phyloP scores from a whole-genome alignment of 1,140 invertebrate genomes.

The Eurosta solidaginis region DNA sequence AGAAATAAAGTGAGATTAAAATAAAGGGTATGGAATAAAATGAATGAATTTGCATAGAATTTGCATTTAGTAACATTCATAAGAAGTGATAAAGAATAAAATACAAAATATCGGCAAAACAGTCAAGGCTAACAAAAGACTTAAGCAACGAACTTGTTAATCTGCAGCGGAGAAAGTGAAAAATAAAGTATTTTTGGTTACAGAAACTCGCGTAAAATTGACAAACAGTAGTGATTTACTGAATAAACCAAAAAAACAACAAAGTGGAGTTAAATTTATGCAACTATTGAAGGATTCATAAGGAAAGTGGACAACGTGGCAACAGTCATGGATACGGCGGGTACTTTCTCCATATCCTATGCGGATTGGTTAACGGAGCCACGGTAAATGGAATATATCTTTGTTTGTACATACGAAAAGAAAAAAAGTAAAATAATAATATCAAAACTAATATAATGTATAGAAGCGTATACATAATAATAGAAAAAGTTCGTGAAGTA shows the following conservation, averaged over 20 bases:
- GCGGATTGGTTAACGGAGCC: constrained; percentile 42
- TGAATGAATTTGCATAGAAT: constrained; percentile 13
- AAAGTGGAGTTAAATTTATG: neutral
- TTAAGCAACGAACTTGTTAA: neutral
- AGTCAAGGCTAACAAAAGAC: neutral
- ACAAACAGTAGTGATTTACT: neutral
- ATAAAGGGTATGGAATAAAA: neutral
- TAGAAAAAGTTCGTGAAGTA: neutral
- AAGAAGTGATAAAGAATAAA: neutral
- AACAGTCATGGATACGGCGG: constrained; percentile 38
- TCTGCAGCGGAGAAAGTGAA: neutral
- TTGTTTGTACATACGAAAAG: neutral
- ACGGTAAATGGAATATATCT: constrained; percentile 34
- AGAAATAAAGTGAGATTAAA: neutral
- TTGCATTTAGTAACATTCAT: neutral
- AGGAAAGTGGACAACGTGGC: neutral
- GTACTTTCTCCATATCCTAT: constrained; percentile 41
- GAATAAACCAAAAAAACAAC: neutral
- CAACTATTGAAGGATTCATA: neutral
- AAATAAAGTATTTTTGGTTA: neutral
- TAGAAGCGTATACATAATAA: neutral
- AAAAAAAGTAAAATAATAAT: constrained; percentile 21
- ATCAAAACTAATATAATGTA: neutral
- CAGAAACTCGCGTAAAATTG: neutral
- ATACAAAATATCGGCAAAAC: neutral